Conservation (phyloP, 2,113 vertebrate species). For the Myotis brandtii region DNA sequence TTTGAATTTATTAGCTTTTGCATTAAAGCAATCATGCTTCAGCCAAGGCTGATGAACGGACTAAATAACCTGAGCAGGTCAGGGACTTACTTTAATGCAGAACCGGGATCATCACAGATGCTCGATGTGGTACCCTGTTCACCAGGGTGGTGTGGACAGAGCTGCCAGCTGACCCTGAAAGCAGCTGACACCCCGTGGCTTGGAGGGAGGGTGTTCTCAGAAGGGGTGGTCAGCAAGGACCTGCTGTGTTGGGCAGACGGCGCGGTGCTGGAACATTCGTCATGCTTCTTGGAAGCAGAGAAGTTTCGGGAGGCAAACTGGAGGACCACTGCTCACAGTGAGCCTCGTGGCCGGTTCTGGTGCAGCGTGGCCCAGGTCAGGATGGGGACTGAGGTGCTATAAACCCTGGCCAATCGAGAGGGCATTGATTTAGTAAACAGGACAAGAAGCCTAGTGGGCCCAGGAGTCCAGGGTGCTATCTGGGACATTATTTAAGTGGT, state of each 20-base stretch:
- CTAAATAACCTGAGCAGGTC: rapidly evolving
- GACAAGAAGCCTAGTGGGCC: background rate
- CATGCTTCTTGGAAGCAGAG: too few species aligned
- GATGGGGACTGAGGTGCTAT: rapidly evolving
- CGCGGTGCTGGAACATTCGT: rapidly evolving
- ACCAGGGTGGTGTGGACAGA: rapidly evolving
- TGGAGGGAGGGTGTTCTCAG: background rate
- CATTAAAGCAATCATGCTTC: rapidly evolving
- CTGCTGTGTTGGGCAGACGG: rapidly evolving
- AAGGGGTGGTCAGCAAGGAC: rapidly evolving
- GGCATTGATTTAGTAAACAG: background rate
- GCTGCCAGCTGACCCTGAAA: background rate
- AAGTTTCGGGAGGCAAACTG: rapidly evolving
- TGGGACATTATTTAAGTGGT: background rate
- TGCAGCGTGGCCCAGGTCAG: rapidly evolving
- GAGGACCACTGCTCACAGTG: rapidly evolving
- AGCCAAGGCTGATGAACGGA: background rate
- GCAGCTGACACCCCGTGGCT: rapidly evolving
- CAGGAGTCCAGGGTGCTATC: background rate
- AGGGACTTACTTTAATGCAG: rapidly evolving
- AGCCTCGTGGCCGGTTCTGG: rapidly evolving
- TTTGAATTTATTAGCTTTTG: rapidly evolving
- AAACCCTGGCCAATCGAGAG: rapidly evolving
- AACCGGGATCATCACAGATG: rapidly evolving
- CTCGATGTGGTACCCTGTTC: rapidly evolving